Percentiles rank a stretch among this genome's conserved stretches.
Evolutionary conservation across 2,888 invertebrate genomes (phyloP).

Genomic region (Scaptomyza caliginosa): DNA sequence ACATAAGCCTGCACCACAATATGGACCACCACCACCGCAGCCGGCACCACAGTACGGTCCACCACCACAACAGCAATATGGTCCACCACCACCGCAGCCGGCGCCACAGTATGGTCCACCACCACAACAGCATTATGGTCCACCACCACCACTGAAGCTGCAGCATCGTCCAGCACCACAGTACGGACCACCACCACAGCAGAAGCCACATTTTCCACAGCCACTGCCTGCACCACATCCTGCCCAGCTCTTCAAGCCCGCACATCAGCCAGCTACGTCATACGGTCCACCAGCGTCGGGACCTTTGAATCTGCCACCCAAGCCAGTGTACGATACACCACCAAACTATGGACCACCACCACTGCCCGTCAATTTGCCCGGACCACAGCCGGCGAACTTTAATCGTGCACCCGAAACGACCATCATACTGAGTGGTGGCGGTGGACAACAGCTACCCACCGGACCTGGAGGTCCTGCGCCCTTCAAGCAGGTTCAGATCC

Average conservation of each 20-base stretch:
- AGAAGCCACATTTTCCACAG: constrained; percentile 80
- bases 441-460: constrained; percentile 85
- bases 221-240: constrained; percentile 79
- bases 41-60: constrained; percentile 47
- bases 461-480: constrained; percentile 3
- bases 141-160: constrained; percentile 52
- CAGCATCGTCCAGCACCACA: constrained; percentile 58
- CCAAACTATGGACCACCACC: constrained; percentile 83
- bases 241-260: constrained; percentile 71
- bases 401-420: constrained; percentile 71
- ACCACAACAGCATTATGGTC: constrained; percentile 72
- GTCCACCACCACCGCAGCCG: constrained; percentile 83
- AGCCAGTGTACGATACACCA: constrained; percentile 84
- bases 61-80: constrained; percentile 69
- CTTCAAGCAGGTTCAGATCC: constrained; percentile 86
- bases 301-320: constrained; percentile 80
- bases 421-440: constrained; percentile 62
- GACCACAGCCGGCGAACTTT: constrained; percentile 69
- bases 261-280: constrained; percentile 73
- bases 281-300: constrained; percentile 81
- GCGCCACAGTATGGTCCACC: constrained; percentile 85
- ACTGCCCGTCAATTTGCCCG: constrained; percentile 70
- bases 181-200: constrained; percentile 42
- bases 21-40: constrained; percentile 66
- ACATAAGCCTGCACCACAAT: constrained; percentile 64